These are phyloP conservation scores for Volucella bombylans DNA, from an alignment of 2,888 invertebrate genomes.

Conservation along the genomic window DNA sequence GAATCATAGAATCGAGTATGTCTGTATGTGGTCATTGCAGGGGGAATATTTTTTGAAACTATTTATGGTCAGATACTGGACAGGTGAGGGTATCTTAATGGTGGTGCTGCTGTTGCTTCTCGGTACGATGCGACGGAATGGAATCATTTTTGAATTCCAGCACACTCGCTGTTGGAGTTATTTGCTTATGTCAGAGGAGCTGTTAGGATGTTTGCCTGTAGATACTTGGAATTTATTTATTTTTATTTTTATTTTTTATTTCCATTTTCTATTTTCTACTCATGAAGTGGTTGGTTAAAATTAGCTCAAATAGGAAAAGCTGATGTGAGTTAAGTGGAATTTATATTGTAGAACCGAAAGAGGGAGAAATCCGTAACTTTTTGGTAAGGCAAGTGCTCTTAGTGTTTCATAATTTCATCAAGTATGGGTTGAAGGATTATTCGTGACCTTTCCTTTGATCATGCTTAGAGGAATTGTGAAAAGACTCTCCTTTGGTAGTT, in stretches of 20 bases:
- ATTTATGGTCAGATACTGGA: conserved; percentile 67
- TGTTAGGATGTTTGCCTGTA: conserved; percentile 8
- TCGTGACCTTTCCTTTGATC: no score
- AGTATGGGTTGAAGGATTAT: no score
- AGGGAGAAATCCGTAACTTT: no score
- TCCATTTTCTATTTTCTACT: background rate
- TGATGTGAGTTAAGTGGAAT: background rate
- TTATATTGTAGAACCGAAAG: background rate
- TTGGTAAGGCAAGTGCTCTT: no score
- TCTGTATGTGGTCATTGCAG: conserved; percentile 25
- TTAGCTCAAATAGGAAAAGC: background rate
- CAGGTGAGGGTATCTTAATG: conserved; percentile 64
- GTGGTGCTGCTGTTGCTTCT: conserved; percentile 3
- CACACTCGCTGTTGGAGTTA: background rate
- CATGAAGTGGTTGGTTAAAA: conserved; percentile 4
- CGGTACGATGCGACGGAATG: conserved; percentile 30
- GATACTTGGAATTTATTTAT: background rate
- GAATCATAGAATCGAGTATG: background rate
- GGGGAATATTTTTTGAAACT: conserved; percentile 67
- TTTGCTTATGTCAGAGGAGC: conserved; percentile 2
- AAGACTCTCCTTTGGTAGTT: no score
- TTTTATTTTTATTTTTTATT: background rate
- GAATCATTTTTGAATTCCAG: conserved; percentile 43
- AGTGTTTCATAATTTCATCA: no score
- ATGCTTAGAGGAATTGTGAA: no score